phyloP scores from a whole-genome alignment of 2,113 vertebrate genomes.

The Trachemys scripta region DNA sequence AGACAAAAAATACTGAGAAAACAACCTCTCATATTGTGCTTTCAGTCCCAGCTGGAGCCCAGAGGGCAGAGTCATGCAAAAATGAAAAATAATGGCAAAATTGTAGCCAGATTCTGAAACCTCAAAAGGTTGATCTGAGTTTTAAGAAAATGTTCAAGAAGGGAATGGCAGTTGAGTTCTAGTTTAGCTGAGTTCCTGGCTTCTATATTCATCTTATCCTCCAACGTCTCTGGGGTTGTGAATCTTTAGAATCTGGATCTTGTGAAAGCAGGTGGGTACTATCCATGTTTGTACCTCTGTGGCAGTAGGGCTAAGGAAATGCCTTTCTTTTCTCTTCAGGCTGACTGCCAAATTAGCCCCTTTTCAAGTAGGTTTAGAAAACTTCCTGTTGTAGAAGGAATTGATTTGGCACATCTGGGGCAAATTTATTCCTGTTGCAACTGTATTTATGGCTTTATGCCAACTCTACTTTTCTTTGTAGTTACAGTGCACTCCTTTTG shows the following conservation, averaged over 20 bases:
- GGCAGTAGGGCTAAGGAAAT: neutral
- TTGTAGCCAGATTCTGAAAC: neutral
- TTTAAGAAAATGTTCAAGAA: neutral
- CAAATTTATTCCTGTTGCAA: neutral
- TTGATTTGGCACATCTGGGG: neutral
- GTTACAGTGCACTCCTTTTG: neutral
- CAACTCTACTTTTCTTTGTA: neutral
- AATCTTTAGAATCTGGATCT: neutral
- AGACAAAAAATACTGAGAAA: neutral
- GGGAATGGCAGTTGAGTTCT: neutral
- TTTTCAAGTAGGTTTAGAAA: fast-evolving
- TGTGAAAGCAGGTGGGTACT: neutral
- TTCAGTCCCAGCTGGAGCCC: constrained; percentile 6
- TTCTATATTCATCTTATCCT: neutral
- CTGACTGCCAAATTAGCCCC: neutral
- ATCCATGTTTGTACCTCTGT: constrained; percentile 48
- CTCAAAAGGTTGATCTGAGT: neutral
- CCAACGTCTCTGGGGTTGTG: neutral
- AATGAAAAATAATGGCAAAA: neutral
- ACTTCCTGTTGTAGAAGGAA: neutral
- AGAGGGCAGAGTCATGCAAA: neutral
- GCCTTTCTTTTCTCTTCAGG: constrained; percentile 6
- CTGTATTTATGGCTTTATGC: neutral
- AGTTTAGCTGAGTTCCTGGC: neutral
- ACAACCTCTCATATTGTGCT: neutral